These are phyloP conservation scores for Neosalanx taihuensis DNA, from an alignment of 2,797 vertebrate species.

Conservation along the genomic window DNA sequence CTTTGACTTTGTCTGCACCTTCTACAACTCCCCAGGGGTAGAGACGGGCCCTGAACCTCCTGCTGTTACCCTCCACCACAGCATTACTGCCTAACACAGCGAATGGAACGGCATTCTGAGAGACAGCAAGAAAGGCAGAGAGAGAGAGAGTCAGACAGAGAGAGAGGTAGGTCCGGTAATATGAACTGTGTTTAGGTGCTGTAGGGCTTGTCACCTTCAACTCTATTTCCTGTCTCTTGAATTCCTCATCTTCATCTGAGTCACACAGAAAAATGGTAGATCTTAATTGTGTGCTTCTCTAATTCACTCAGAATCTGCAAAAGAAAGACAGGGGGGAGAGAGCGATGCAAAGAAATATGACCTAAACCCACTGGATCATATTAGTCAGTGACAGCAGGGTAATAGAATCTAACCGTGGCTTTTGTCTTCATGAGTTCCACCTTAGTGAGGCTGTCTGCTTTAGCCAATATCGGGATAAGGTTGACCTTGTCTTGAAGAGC, in stretches of 20 bases:
- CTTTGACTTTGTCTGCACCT: constrained; percentile 59
- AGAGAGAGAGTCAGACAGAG: background rate
- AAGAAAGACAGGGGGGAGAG: background rate
- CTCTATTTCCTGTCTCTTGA: constrained; percentile 70
- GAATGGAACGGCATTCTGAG: constrained; percentile 72
- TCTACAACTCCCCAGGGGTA: constrained; percentile 87
- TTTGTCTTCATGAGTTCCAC: constrained; percentile 73
- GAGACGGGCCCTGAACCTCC: constrained; percentile 73
- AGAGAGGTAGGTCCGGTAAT: background rate
- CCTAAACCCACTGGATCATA: no score
- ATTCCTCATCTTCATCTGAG: constrained; percentile 84
- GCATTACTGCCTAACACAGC: constrained; percentile 78
- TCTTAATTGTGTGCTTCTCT: constrained; percentile 74
- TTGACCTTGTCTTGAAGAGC: constrained; percentile 84
- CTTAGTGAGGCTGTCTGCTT: constrained; percentile 80
- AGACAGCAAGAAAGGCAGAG: background rate
- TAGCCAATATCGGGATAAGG: constrained; percentile 81
- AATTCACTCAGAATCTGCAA: constrained; percentile 3
- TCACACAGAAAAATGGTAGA: constrained; percentile 86
- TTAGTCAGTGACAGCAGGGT: background rate
- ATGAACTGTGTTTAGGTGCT: background rate
- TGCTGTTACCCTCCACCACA: constrained; percentile 72
- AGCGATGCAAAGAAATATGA: background rate
- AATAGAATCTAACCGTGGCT: constrained; percentile 42
- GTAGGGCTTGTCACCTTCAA: constrained; percentile 64